phyloP scores from a whole-genome alignment of 1,140 invertebrate genomes.

The Eumeta japonica region DNA sequence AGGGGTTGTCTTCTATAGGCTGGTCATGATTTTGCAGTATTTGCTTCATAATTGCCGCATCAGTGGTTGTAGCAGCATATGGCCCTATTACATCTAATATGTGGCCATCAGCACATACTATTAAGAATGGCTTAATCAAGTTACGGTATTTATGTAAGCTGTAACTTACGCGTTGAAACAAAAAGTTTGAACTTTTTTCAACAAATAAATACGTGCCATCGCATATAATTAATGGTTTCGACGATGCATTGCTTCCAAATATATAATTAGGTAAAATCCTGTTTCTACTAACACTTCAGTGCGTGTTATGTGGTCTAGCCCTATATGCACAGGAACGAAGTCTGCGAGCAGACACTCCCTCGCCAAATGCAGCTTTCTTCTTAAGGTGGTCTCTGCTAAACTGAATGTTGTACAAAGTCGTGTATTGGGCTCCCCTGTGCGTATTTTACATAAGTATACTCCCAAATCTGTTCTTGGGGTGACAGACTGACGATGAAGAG shows the following conservation, averaged over 20 bases:
- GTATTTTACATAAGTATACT: neutral
- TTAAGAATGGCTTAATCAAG: constrained; percentile 10
- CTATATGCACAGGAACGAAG: constrained; percentile 5
- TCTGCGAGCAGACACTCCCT: constrained; percentile 3
- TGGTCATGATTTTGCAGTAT: constrained; percentile 4
- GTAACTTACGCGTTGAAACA: neutral
- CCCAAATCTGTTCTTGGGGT: neutral
- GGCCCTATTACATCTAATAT: constrained; percentile 10
- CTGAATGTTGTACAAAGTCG: neutral
- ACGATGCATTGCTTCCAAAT: neutral
- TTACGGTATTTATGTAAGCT: constrained; percentile 1
- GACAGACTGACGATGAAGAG: neutral
- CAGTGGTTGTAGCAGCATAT: constrained; percentile 7
- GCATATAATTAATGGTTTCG: constrained; percentile 4
- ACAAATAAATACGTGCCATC: constrained; percentile 15
- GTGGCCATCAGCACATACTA: constrained; percentile 10
- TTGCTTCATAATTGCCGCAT: constrained; percentile 5
- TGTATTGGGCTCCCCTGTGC: neutral
- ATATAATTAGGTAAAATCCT: constrained; percentile 1
- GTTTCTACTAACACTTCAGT: constrained; percentile 1
- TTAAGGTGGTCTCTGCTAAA: neutral
- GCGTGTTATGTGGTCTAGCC: constrained; percentile 3
- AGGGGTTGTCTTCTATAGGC: constrained; percentile 4
- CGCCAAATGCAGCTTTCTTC: neutral
- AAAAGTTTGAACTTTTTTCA: constrained; percentile 7